A percentile compares a stretch with the other conserved stretches of the same genome.
Evolutionary conservation across 2,797 vertebrate genomes (phyloP).

Genomic region (Anabas testudineus): DNA sequence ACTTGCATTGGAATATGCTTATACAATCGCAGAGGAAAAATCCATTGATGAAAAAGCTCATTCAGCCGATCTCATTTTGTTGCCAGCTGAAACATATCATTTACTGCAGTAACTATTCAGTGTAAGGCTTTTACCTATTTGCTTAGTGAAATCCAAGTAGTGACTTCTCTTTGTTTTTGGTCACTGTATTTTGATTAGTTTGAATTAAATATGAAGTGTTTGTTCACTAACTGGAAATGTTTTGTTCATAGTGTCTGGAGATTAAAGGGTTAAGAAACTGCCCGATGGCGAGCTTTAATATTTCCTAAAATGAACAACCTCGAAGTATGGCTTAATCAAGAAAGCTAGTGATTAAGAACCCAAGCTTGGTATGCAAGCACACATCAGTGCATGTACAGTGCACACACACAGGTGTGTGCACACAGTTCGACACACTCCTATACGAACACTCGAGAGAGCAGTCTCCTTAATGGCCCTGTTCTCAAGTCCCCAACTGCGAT

Average conservation of each 20-base stretch:
- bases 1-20: too few relatives aligned
- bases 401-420: conserved; percentile 12
- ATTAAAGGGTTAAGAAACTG: neutral
- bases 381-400: neutral
- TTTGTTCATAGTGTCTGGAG: neutral
- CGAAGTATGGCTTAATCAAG: conserved; percentile 39
- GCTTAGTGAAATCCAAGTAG: too few relatives aligned
- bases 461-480: conserved; percentile 68
- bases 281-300: conserved; percentile 9
- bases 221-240: neutral
- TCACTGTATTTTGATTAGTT: too few relatives aligned
- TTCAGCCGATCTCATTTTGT: too few relatives aligned
- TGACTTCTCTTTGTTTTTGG: too few relatives aligned
- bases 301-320: conserved; percentile 19
- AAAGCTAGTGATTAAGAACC: conserved; percentile 33
- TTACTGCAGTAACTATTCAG: too few relatives aligned
- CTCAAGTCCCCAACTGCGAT: conserved; percentile 69
- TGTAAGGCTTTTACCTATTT: too few relatives aligned
- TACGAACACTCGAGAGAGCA: conserved; percentile 49
- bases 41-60: too few relatives aligned
- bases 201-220: too few relatives aligned
- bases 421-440: conserved; percentile 32
- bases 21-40: too few relatives aligned
- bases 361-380: neutral
- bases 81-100: too few relatives aligned